These are phyloP conservation scores for Lampropteryx suffumata DNA, from an alignment of 2,888 invertebrate genomes.

Conservation along the genomic window DNA sequence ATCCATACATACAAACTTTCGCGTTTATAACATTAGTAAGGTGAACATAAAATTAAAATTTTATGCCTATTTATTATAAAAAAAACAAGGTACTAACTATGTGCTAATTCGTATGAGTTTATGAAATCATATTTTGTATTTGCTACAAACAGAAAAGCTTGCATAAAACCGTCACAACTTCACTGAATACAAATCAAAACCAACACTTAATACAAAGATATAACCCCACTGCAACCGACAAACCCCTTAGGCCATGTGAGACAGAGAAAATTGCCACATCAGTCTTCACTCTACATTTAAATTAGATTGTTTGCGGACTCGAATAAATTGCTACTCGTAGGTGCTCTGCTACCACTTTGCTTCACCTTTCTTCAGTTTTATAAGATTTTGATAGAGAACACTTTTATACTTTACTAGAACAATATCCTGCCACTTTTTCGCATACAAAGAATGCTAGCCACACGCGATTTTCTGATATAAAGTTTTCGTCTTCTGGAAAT, in stretches of 20 bases:
- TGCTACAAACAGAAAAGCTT: background rate
- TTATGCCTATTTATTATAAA: too few relatives aligned
- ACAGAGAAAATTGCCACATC: constrained; percentile 61
- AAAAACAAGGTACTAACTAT: too few relatives aligned
- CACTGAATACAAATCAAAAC: constrained; percentile 16
- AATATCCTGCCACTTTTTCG: too few relatives aligned
- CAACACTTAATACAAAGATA: constrained; percentile 19
- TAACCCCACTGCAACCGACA: constrained; percentile 16
- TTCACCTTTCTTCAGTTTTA: constrained; percentile 25
- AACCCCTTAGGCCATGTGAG: constrained; percentile 51
- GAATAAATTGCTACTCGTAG: constrained; percentile 56
- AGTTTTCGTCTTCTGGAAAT: too few relatives aligned
- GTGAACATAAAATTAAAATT: too few relatives aligned
- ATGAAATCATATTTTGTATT: background rate
- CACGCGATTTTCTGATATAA: too few relatives aligned
- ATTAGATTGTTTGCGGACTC: constrained; percentile 64
- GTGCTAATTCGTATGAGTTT: too few relatives aligned
- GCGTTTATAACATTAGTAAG: too few relatives aligned
- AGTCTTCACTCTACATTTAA: constrained; percentile 60
- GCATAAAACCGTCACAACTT: background rate
- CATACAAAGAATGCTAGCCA: too few relatives aligned
- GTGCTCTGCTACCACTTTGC: constrained; percentile 29
- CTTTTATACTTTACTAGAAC: too few relatives aligned
- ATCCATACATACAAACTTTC: too few relatives aligned
- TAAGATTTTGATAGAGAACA: constrained; percentile 3